Evolutionary conservation across 2,888 invertebrate genomes (phyloP).

Genomic region (Catonia carolina): DNA sequence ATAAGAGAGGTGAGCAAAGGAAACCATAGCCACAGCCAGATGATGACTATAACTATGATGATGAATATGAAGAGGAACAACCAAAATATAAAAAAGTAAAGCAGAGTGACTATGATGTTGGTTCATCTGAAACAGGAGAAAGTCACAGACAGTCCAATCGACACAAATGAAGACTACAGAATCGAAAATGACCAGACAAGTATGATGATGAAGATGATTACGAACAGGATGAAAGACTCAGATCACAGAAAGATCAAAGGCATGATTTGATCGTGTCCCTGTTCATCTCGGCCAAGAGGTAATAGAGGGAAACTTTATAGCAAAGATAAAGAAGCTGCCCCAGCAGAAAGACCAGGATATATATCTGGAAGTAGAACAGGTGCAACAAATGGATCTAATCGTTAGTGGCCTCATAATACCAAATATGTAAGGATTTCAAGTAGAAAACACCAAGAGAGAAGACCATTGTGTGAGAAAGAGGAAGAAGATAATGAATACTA

Average conservation of each 20-base stretch:
- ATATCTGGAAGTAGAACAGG: constrained; percentile 19
- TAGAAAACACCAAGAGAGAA: constrained; percentile 4
- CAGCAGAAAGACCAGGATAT: constrained; percentile 24
- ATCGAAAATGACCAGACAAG: constrained; percentile 20
- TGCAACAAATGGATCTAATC: background rate
- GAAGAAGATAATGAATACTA: constrained; percentile 24
- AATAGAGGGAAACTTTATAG: constrained; percentile 15
- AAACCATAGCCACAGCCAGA: constrained; percentile 38
- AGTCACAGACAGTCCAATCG: constrained; percentile 15
- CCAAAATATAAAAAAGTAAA: constrained; percentile 28
- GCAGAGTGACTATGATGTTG: constrained; percentile 8
- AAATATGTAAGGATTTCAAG: constrained; percentile 6
- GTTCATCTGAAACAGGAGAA: constrained; percentile 7
- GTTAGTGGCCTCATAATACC: constrained; percentile 8
- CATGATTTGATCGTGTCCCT: too few species aligned
- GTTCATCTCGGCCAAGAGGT: constrained; percentile 1
- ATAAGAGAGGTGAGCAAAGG: constrained; percentile 31
- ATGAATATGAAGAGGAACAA: constrained; percentile 31
- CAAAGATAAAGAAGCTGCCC: constrained; percentile 23
- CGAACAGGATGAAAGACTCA: constrained; percentile 25
- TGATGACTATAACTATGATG: constrained; percentile 31
- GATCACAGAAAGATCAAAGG: constrained; percentile 22
- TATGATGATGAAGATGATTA: constrained; percentile 29
- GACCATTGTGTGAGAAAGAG: constrained; percentile 18
- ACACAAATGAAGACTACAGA: constrained; percentile 16